Conservation (phyloP, 2,113 vertebrate genomes). For the Corydoras maculifer region DNA sequence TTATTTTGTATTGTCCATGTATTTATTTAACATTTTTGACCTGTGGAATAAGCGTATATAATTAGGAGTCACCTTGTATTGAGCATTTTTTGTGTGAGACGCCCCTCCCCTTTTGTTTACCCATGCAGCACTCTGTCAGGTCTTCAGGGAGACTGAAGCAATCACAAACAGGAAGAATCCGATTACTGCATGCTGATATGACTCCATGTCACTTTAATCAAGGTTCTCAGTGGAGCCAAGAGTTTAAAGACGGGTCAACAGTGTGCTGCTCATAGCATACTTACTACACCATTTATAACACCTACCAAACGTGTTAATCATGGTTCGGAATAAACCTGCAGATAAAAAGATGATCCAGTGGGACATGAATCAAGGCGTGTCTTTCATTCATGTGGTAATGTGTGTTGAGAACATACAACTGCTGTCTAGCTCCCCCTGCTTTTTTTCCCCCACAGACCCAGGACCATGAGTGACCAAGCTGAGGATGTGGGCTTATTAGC, state of each 20-base stretch:
- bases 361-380: conserved; percentile 13
- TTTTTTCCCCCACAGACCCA: conserved; percentile 51
- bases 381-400: background rate
- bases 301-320: conserved; percentile 1
- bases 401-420: background rate
- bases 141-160: conserved; percentile 26
- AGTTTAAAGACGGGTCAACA: conserved; percentile 42
- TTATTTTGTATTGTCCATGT: no score
- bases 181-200: conserved; percentile 51
- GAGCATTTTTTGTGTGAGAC: conserved; percentile 3
- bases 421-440: background rate
- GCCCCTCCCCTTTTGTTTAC: conserved; percentile 7
- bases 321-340: conserved; percentile 49
- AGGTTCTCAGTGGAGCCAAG: conserved; percentile 59
- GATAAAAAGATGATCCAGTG: conserved; percentile 38
- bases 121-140: background rate
- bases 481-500: conserved; percentile 60
- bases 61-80: conserved; percentile 13
- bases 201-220: conserved; percentile 45
- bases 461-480: conserved; percentile 64
- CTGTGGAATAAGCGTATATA: background rate
- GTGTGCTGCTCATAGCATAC: conserved; percentile 21
- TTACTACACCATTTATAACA: background rate
- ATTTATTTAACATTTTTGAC: no score
- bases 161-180: conserved; percentile 49